Evolutionary conservation across 2,797 vertebrate genomes (phyloP).

Genomic region (Coregonus sp.): DNA sequence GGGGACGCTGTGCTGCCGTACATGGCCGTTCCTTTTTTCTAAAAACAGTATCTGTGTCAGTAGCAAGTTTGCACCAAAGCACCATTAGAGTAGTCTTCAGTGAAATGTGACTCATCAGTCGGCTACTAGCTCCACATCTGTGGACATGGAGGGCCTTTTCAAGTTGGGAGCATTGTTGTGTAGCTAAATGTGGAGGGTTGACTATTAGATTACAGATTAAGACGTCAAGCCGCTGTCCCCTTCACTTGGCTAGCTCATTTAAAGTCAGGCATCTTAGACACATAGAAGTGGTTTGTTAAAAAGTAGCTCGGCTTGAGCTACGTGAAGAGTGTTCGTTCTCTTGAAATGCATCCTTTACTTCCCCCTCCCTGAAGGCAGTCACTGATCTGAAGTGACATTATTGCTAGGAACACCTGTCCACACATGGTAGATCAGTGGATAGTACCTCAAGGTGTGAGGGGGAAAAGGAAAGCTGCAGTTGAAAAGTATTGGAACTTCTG

Average conservation of each 20-base stretch:
- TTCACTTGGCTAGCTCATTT: slow-evolving; percentile 34
- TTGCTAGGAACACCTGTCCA: too few species aligned
- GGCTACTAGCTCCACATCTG: not conserved
- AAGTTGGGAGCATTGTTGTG: slow-evolving; percentile 12
- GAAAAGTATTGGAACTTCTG: slow-evolving; percentile 1
- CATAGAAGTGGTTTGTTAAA: slow-evolving; percentile 23
- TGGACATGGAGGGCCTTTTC: not conserved
- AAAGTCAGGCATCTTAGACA: slow-evolving; percentile 27
- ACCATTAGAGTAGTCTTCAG: slow-evolving; percentile 49
- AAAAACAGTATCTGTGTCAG: slow-evolving; percentile 40
- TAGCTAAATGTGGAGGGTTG: slow-evolving; percentile 43
- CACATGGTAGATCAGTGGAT: not conserved
- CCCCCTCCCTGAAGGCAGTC: not conserved
- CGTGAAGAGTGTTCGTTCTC: slow-evolving; percentile 18
- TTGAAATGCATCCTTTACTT: not conserved
- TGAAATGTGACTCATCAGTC: slow-evolving; percentile 33
- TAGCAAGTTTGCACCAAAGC: slow-evolving; percentile 67
- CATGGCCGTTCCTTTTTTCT: too few species aligned
- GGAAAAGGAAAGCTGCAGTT: not conserved
- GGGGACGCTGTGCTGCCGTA: slow-evolving; percentile 5
- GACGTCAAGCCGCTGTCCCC: slow-evolving; percentile 10
- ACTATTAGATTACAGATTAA: slow-evolving; percentile 28
- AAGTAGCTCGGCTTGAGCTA: slow-evolving; percentile 28
- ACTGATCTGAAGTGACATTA: not conserved
- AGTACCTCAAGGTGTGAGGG: not conserved